Percentiles rank a stretch among this genome's conserved stretches.
These are phyloP conservation scores for Kryptopterus vitreolus DNA, from an alignment of 2,797 vertebrate genomes.

Conservation along the genomic window DNA sequence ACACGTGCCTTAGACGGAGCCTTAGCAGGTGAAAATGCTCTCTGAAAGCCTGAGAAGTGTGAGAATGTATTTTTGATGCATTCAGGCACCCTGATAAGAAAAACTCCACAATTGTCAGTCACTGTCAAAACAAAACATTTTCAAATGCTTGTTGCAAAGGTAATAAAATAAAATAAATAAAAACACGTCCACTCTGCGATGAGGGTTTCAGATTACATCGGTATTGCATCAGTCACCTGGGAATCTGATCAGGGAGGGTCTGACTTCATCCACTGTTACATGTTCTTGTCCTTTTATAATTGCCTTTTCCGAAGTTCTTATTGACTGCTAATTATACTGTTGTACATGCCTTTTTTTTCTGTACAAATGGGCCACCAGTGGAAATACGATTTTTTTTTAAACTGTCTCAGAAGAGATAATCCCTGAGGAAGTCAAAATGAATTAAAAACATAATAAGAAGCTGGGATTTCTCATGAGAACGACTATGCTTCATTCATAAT, in stretches of 20 bases:
- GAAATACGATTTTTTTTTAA: background rate
- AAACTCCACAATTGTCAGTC: constrained; percentile 35
- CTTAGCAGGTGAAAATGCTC: constrained; percentile 26
- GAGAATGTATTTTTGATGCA: constrained; percentile 36
- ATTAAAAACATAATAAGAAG: constrained; percentile 21
- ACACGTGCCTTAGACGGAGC: constrained; percentile 19
- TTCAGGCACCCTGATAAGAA: constrained; percentile 37
- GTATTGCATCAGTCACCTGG: constrained; percentile 21
- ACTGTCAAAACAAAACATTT: constrained; percentile 39
- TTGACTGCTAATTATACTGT: constrained; percentile 23
- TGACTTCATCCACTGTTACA: constrained; percentile 10
- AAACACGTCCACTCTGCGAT: background rate
- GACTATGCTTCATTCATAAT: constrained; percentile 9
- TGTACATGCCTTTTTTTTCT: constrained; percentile 25
- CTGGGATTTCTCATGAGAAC: constrained; percentile 10
- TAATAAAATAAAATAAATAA: background rate
- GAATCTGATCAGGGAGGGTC: constrained; percentile 4
- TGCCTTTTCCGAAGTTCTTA: constrained; percentile 19
- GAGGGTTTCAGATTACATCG: background rate
- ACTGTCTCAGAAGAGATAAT: constrained; percentile 14
- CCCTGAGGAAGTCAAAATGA: constrained; percentile 13
- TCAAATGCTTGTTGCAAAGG: constrained; percentile 35
- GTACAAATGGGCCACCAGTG: constrained; percentile 21
- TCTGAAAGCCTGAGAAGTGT: constrained; percentile 2
- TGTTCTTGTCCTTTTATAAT: constrained; percentile 8